These are phyloP conservation scores for Anguilla megastoma DNA, from an alignment of 2,797 vertebrate species.

Conservation along the genomic window DNA sequence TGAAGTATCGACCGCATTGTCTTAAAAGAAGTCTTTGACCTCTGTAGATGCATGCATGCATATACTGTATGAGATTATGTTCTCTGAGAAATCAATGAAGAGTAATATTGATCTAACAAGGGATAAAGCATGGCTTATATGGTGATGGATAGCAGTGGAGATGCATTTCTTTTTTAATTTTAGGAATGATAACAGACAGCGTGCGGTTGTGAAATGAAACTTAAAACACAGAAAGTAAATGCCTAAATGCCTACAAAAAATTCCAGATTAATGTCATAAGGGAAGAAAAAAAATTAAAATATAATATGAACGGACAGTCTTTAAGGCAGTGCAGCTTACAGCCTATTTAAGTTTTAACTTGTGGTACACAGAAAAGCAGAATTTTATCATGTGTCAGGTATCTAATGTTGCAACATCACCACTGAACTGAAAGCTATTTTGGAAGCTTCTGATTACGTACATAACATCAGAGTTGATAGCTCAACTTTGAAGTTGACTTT, in stretches of 20 bases:
- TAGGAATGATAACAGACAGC: neutral
- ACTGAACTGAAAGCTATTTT: neutral
- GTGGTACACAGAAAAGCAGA: neutral
- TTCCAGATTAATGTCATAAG: neutral
- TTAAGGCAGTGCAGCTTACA: neutral
- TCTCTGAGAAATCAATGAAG: neutral
- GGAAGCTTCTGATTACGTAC: neutral
- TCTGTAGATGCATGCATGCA: neutral
- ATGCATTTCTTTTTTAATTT: neutral
- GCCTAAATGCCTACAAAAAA: neutral
- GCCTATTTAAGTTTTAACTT: too few species aligned
- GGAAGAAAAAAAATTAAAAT: neutral
- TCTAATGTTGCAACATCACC: neutral
- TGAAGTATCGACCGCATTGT: neutral
- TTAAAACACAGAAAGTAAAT: neutral
- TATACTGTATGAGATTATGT: neutral
- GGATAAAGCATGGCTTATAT: neutral
- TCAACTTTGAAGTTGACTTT: neutral
- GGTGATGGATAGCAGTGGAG: neutral
- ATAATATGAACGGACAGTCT: neutral
- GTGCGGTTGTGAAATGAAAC: neutral
- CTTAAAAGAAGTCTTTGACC: constrained; percentile 11
- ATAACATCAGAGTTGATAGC: neutral
- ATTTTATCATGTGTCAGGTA: neutral
- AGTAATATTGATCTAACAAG: neutral